Conservation (phyloP, 2,888 invertebrate species). For the Auanema sp. region DNA sequence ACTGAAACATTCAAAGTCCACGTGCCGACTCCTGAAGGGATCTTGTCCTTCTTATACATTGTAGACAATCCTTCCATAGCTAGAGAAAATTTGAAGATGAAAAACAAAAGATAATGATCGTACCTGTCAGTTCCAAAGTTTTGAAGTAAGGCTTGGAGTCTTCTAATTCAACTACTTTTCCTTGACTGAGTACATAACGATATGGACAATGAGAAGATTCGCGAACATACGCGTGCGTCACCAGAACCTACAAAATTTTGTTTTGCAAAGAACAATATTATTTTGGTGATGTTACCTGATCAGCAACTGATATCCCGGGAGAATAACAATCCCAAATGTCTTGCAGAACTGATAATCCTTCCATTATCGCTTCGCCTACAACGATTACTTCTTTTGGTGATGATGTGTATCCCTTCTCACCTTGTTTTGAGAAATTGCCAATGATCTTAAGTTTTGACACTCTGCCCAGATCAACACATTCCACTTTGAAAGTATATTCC, state of each 20-base stretch:
- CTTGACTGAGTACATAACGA: conserved; percentile 22
- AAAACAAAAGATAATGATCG: conserved; percentile 1
- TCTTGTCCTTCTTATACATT: conserved; percentile 34
- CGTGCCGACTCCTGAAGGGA: conserved; percentile 15
- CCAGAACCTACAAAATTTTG: conserved; percentile 29
- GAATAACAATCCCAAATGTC: conserved; percentile 26
- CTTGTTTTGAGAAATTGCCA: conserved; percentile 20
- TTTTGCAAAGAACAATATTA: too few species aligned
- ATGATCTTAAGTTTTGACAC: conserved; percentile 27
- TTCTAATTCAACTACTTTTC: conserved; percentile 15
- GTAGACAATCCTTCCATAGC: conserved; percentile 50
- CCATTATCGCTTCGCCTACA: conserved; percentile 29
- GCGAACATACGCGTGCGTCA: conserved; percentile 32
- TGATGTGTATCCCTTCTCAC: not conserved
- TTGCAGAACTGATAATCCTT: conserved; percentile 29
- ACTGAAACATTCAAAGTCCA: conserved; percentile 44
- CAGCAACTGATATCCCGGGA: conserved; percentile 19
- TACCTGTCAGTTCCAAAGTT: conserved; percentile 20
- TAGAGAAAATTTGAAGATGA: conserved; percentile 5
- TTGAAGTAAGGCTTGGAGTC: conserved; percentile 24
- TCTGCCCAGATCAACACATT: conserved; percentile 47
- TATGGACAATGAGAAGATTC: conserved; percentile 56
- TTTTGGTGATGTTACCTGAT: conserved; percentile 16
- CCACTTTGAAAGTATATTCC: conserved; percentile 53
- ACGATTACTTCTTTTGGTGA: not conserved